Evolutionary conservation across 2,888 invertebrate genomes (phyloP), one percentile per base, ranked within the genome.

Genomic region (Synergus gifuensis): DNA sequence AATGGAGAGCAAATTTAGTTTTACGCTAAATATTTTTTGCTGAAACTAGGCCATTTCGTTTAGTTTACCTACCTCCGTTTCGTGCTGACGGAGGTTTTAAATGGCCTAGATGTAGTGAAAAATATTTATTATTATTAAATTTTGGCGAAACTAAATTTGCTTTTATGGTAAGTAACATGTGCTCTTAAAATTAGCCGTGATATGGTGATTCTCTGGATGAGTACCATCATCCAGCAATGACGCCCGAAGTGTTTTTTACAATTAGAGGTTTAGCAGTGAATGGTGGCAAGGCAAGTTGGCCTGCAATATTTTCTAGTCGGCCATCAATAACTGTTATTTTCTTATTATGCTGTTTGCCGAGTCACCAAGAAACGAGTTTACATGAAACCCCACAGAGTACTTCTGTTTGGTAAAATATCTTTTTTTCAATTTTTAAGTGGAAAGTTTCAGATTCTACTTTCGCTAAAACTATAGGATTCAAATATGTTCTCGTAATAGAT

Each of bases 261-360:
- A 28, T 16, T 14, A 63, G 63, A 28, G 12, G 14, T 67, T 67
- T 46, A 46, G 18, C 5, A 18, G 22, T 44, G 67, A 67, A 67
- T 67, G 44, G 67, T 42, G 42, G 18, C 44, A 22, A n/a, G 42
- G 18, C 44, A 22, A n/a, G 11, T 67, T 67, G 44, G 22, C 42
- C 22, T 12, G 44, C 12, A 22, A 44, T 44, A 44, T 67, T 67
- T 67, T 67, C 44, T 67, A 46, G 18, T n/a, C 44, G 22, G 44
- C 44, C 67, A 44, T 67, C 22, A 67, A 67, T 44, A 67, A 67
- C 44, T 67, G 67, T 67, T 46, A 67, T 67, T 67, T 67, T 67
- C 67, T 44, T 44, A n/a, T 67, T 44, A n/a, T 67, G n/a, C 42
- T 42, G 18, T 67, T 18, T 12, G n/a, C 44, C 18, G n/a, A 66